phyloP scores from a whole-genome alignment of 1,140 invertebrate genomes.

The Gonatopus flavifemur region DNA sequence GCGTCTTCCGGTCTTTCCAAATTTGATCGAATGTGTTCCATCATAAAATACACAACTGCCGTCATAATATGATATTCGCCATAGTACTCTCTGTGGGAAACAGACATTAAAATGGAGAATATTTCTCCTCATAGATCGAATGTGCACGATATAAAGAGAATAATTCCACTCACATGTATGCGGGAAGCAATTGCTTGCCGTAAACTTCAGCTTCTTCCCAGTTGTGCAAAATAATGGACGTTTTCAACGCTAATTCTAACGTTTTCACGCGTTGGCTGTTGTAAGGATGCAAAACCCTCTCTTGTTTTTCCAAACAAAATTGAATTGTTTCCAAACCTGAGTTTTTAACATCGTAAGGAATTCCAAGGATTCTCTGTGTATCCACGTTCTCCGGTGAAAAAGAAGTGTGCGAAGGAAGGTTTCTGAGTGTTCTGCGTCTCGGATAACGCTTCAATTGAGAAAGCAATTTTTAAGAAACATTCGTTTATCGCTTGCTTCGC shows the following conservation, averaged over 20 bases:
- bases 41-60: slow-evolving; percentile 70
- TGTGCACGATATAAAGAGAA: background rate
- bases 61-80: slow-evolving; percentile 69
- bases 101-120: too few species aligned
- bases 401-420: too few species aligned
- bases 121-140: too few species aligned
- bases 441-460: too few species aligned
- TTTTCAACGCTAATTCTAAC: slow-evolving; percentile 77
- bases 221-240: slow-evolving; percentile 66
- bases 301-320: slow-evolving; percentile 71
- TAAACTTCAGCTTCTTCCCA: slow-evolving; percentile 73
- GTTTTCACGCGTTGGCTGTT: slow-evolving; percentile 75
- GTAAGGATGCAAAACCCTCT: slow-evolving; percentile 69
- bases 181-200: slow-evolving; percentile 66
- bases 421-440: too few species aligned
- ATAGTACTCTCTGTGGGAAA: too few species aligned
- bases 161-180: slow-evolving; percentile 65
- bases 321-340: slow-evolving; percentile 79
- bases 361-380: too few species aligned
- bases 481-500: too few species aligned
- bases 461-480: too few species aligned
- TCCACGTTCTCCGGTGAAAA: too few species aligned
- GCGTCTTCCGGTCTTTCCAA: slow-evolving; percentile 62
- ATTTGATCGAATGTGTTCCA: slow-evolving; percentile 72
- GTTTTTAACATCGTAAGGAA: too few species aligned